A percentile compares a stretch with the other conserved stretches of the same genome.
Conservation (phyloP, 2,113 vertebrate species). For the Poeciliopsis retropinna region DNA sequence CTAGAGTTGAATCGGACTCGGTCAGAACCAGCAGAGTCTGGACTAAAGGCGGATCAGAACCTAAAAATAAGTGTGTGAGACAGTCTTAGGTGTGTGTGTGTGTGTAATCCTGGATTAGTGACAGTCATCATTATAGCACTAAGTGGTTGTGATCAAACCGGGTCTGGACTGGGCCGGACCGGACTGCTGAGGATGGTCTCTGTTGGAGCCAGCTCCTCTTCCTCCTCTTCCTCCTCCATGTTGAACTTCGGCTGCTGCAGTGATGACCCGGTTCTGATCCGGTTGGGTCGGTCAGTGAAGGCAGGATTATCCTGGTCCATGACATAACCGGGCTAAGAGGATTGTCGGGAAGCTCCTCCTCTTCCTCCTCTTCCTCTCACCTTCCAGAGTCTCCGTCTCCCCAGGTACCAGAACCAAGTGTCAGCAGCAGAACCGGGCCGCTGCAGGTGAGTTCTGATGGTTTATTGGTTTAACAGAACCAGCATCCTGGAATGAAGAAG, state of each 20-base stretch:
- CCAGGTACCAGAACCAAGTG: conserved; percentile 10
- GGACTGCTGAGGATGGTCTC: conserved; percentile 11
- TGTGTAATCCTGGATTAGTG: conserved; percentile 51
- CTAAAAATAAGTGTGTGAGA: conserved; percentile 1
- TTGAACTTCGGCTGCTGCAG: not conserved
- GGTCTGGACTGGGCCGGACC: not conserved
- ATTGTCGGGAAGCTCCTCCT: conserved; percentile 65
- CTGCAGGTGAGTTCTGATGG: not conserved
- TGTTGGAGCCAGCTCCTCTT: conserved; percentile 18
- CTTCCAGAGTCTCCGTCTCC: conserved; percentile 26
- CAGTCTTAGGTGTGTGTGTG: not conserved
- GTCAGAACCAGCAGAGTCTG: not conserved
- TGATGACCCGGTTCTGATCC: conserved; percentile 23
- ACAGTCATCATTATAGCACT: conserved; percentile 58
- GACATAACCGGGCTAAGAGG: conserved; percentile 78
- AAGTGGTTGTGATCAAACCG: not conserved
- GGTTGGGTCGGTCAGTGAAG: conserved; percentile 65
- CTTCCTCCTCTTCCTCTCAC: conserved; percentile 55
- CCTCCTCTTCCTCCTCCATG: conserved; percentile 37
- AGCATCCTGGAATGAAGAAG: no score
- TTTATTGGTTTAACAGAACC: no score
- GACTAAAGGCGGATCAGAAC: not conserved
- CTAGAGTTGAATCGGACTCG: no score
- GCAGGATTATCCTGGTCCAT: conserved; percentile 75
- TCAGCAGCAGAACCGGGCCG: not conserved